A percentile compares a stretch with the other conserved stretches of the same genome.
These are phyloP conservation scores for Pristionchus japonicus DNA, from an alignment of 2,888 invertebrate genomes.

Conservation along the genomic window DNA sequence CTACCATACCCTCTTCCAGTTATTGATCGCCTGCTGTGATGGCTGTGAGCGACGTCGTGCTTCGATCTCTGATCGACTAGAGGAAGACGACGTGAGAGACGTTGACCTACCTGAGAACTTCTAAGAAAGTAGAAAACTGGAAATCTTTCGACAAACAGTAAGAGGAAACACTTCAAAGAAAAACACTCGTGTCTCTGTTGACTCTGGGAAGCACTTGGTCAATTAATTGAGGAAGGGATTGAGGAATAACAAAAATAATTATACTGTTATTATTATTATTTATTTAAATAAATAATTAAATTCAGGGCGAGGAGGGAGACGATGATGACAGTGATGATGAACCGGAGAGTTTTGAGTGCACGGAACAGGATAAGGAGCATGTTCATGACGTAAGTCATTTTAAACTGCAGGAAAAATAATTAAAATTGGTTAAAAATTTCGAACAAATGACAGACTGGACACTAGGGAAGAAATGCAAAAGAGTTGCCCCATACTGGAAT, in stretches of 20 bases:
- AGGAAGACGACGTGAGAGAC: conserved; percentile 42
- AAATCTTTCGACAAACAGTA: background rate
- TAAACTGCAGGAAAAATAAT: background rate
- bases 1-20: conserved; percentile 53
- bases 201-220: background rate
- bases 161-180: background rate
- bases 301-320: conserved; percentile 51
- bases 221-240: conserved; percentile 25
- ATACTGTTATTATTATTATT: background rate
- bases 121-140: background rate
- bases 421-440: background rate
- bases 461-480: background rate
- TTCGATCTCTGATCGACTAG: conserved; percentile 51
- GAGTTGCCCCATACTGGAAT: conserved; percentile 50
- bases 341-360: conserved; percentile 68
- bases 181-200: background rate
- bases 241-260: conserved; percentile 39
- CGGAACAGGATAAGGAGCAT: conserved; percentile 70
- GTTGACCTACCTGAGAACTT: background rate
- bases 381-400: conserved; percentile 67
- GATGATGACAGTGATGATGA: conserved; percentile 62
- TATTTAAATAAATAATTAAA: background rate
- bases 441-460: background rate
- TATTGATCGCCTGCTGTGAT: conserved; percentile 72
- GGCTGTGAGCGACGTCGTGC: conserved; percentile 71